Base-by-base conservation (phyloP, 2,888 invertebrate genomes). In the Proisotoma minuta region DNA sequence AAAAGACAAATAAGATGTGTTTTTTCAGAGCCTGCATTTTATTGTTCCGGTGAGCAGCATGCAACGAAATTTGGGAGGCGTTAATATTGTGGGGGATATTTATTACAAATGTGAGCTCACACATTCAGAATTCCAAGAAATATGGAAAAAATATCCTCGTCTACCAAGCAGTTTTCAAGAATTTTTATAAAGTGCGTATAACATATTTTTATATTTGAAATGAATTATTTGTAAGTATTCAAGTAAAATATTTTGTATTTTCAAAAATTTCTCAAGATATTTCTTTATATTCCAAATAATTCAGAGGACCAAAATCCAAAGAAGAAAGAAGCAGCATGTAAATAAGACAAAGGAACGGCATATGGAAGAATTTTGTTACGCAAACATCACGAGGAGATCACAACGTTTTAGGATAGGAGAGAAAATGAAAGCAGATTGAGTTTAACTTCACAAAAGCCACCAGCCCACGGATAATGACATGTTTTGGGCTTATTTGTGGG, bases 51-150 rank as follows among this genome's bases (percentile, higher is more conserved):
- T 60, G 3, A 56, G 57, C 12, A 57, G 62, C 18, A 27, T 57
- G 12, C 54, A 56, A 15, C 49, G 60, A 48, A 60, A 52, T 34
- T 26, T n/a, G 4, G 52, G 59, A 52, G 27, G 47, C 18, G 39
- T 60, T 8, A 58, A 39, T 23, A 65, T 60, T 43, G 23, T 62
- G 2, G 49, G 47, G 20, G 68, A 68, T 12, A 57, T 63, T 1
- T 68, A 60, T 15, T 68, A 63, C 48, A 68, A 68, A 60, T 60
- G 63, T 29, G 68, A 68, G 60, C 49, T 68, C 12, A 52, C 63
- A 0, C 59, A 27, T 39, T 22, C 40, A 1, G 65, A 68, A 47
- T 68, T 65, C 26, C 58, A 63, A 43, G 63, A 63, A 12, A 61
- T 68, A 26, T 68, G 68, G 65, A 57, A 59, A 24, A 59, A 53